Evolutionary conservation across 2,888 invertebrate species (phyloP), one percentile per base, ranked within the genome.

Genomic region (Sarcophaga rosellei): DNA sequence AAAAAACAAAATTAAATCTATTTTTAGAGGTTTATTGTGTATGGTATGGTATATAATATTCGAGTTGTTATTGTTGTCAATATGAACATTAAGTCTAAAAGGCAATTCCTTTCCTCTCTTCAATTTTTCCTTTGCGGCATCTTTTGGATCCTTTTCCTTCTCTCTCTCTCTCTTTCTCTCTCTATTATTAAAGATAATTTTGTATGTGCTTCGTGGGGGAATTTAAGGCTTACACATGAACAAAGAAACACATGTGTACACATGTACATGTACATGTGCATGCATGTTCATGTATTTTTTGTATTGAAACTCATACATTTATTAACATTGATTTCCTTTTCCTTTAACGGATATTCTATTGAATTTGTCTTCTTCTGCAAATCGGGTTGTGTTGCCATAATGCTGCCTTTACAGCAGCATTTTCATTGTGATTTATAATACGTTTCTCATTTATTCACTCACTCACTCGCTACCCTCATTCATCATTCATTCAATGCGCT

Each of bases 321-420:
- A 53, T 81, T 76, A 82, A 86, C 59, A 80, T 76, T 74, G 72
- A 76, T 76, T 84, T 84, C 75, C 72, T 25, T 84, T 79, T 82
- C 45, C 72, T 66, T 59, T 59, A 61, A 57, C 61, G 44, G 35
- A 23, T 47, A 20, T n/a, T 21, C 57, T 57, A 53, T 53, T 62
- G 12, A 12, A 25, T 23, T 47, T 53, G 12, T n/a, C 4, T 81
- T 53, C 12, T 53, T 53, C 4, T 15, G 17, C 53, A 45, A 66
- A 45, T 53, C 53, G 35, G 17, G 15, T 44, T 57, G 70, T 72
- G 70, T 72, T 70, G 70, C 25, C 44, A 23, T 57, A 44, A 44
- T 11, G n/a, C 23, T 3, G 23, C 12, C 2, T 35, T 35, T 35
- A 35, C 35, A 35, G 2, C 35, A 35, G 35, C 35, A 35, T 35